These are phyloP conservation scores for Hippocampus mohnikei DNA, from an alignment of 2,113 vertebrate species.

Conservation along the genomic window DNA sequence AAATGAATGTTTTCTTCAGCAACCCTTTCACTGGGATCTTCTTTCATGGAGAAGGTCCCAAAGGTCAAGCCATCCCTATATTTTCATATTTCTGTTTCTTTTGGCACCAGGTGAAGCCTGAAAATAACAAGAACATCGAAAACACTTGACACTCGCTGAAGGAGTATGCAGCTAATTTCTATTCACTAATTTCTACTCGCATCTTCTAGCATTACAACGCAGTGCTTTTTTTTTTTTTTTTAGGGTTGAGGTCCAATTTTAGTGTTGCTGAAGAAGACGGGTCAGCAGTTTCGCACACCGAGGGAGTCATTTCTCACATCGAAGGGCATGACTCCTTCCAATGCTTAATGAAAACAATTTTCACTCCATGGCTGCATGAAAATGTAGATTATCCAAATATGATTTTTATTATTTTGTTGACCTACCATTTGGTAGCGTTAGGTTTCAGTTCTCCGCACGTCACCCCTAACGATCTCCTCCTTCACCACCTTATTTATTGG, in stretches of 20 bases:
- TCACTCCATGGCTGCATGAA: background rate
- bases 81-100: background rate
- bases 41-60: background rate
- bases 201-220: slow-evolving; percentile 52
- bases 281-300: slow-evolving; percentile 30
- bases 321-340: slow-evolving; percentile 10
- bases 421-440: background rate
- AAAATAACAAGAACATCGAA: slow-evolving; percentile 9
- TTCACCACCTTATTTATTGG: no score
- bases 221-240: slow-evolving; percentile 13
- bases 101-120: background rate
- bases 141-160: slow-evolving; percentile 25
- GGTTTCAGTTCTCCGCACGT: no score
- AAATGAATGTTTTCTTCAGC: no score
- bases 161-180: slow-evolving; percentile 54
- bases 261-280: slow-evolving; percentile 41
- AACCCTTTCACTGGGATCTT: no score
- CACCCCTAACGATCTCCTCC: no score
- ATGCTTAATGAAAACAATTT: slow-evolving; percentile 9
- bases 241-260: slow-evolving; percentile 49
- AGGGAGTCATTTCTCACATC: slow-evolving; percentile 45
- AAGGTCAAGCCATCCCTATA: background rate
- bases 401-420: background rate
- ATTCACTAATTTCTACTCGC: slow-evolving; percentile 48
- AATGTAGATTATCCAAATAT: background rate